Evolutionary conservation across 2,888 invertebrate genomes (phyloP), one percentile per base, ranked within the genome.

Genomic region (Auanema sp.): DNA sequence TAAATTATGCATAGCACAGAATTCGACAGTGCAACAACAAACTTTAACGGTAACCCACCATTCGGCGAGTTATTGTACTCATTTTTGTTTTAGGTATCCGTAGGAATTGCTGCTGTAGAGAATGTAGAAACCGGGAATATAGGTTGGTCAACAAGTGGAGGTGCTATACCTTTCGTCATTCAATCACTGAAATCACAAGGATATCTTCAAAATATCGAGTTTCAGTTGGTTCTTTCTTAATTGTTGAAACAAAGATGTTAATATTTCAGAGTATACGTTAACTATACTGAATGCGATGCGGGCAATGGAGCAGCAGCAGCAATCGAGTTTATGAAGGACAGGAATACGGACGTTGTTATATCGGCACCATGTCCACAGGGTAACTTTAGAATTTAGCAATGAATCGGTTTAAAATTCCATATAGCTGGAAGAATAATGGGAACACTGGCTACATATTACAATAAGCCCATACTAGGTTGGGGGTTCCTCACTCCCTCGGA

Each of bases 291-390:
- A 47, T 72, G 72, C 41, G 67, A 69, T 23, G 51, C 54, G 3
- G 63, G 66, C 1, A 21, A 11, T 4, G 62, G 69, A 3, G 68
- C 63, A 16, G 41, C 44, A 11, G 66, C 62, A 1, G 72, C 65
- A 0, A 23, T 72, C 0, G 60, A 77, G 43, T 68, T 80, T 56
- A 66, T 79, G 43, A 61, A 60, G 10, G 58, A 71, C 11, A 33
- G 68, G 12, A 62, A 66, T 18, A 71, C 76, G 2, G 78, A 79
- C 53, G 69, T 72, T 2, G 43, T 79, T 3, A 67, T 79, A 33
- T 76, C 72, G 14, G 70, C 79, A 0, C 72, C 79, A 1, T 79
- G 79, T 55, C 54, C 67, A 1, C 42, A 62, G 14, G 41, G 66
- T 66, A 25, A 58, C 49, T 42, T 8, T 14, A 2, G 4, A 53